Evolutionary conservation across 2,888 invertebrate genomes (phyloP).

Genomic region (Aporophyla nigra): DNA sequence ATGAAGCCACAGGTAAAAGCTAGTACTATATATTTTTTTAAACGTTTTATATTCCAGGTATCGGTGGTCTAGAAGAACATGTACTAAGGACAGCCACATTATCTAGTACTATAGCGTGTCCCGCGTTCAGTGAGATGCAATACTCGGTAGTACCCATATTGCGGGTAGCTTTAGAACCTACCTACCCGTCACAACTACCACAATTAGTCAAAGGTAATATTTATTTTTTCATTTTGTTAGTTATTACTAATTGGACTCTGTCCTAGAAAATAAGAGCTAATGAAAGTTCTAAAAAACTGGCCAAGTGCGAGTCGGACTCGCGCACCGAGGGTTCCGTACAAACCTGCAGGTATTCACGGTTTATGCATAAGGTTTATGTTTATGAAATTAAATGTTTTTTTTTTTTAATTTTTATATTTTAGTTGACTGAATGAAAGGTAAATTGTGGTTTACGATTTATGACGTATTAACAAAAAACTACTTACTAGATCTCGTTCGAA

Average conservation of each 20-base stretch:
- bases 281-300: neutral
- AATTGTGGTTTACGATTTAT: too few species aligned
- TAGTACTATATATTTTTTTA: neutral
- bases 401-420: too few species aligned
- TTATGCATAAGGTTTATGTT: too few species aligned
- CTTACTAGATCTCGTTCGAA: too few species aligned
- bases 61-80: conserved; percentile 96
- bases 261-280: neutral
- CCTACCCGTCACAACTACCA: conserved; percentile 94
- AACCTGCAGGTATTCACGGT: too few species aligned
- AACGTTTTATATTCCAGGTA: conserved; percentile 88
- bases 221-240: too few species aligned
- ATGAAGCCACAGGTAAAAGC: too few species aligned
- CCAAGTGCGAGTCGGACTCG: too few species aligned
- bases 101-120: conserved; percentile 95
- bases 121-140: conserved; percentile 96
- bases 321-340: too few species aligned
- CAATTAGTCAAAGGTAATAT: conserved; percentile 91
- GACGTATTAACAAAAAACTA: too few species aligned
- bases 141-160: conserved; percentile 96
- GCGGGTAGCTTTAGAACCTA: conserved; percentile 97
- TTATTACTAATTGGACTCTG: neutral
- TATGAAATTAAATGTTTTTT: too few species aligned
- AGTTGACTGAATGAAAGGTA: too few species aligned
- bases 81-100: conserved; percentile 97